Base-by-base conservation (phyloP, 2,888 invertebrate species). In the Drosophila nigritarsus region DNA sequence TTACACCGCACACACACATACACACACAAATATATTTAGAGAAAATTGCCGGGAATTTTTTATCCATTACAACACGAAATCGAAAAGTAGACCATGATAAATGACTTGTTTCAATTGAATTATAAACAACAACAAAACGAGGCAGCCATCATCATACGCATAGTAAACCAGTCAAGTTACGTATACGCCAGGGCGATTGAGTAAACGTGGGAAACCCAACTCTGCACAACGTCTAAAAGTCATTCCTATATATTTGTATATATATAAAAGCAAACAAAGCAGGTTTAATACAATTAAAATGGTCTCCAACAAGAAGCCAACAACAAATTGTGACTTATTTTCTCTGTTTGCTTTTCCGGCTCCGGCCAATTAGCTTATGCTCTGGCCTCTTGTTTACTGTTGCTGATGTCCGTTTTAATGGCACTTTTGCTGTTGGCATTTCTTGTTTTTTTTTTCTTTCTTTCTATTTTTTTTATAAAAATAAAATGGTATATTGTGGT, bases 21-120 rank as follows among this genome's bases (percentile, higher is more conserved):
- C 8, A 65, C 27, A 20, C n/a, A 58, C 2, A 65, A 20, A 50
- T 3, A 30, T 3, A 29, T 5, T 29, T 9, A 13, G 13, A 29
- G 29, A 58, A 78, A 85, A 89, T 82, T 84, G 82, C 56, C 65
- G 65, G 65, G 75, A 80, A 78, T 82, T 88, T 88, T 83, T 86
- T 88, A 81, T 73, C 51, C 67, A 40, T 27, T 36, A 32, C 58
- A 49, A 61, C 11, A 55, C 32, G 50, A 66, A 56, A 80, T 80
- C 71, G 72, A 71, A 82, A 78, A 82, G 84, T 83, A 69, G 78
- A 73, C 73, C 80, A 84, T 84, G 82, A 86, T 86, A 84, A 86
- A 86, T 89, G 67, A 65, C 72, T 74, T 51, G 48, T 59, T 76
- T 82, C 89, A 84, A 86, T 86, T 86, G 89, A 89, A 82, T 82